Conservation (phyloP, 2,888 invertebrate species). For the Stenurella melanura region DNA sequence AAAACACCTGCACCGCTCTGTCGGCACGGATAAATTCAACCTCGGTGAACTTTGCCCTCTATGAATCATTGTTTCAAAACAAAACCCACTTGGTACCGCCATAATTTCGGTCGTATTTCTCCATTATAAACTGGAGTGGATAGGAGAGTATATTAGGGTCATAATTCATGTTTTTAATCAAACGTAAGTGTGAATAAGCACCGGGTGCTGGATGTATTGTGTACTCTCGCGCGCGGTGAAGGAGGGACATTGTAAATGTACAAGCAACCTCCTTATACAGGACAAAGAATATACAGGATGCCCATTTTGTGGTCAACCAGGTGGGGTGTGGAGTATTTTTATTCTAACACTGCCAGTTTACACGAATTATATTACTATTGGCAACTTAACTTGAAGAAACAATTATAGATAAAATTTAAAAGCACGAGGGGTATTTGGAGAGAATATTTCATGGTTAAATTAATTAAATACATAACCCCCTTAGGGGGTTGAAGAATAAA, state of each 20-base stretch:
- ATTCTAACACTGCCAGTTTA: too few species aligned
- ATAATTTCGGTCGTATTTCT: constrained; percentile 50
- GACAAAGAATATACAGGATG: too few species aligned
- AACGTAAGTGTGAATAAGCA: constrained; percentile 59
- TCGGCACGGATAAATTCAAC: constrained; percentile 24
- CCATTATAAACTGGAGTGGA: constrained; percentile 52
- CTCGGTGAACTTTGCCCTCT: constrained; percentile 42
- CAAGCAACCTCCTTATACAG: not conserved
- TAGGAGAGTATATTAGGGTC: constrained; percentile 49
- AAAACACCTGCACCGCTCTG: constrained; percentile 34
- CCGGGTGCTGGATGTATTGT: constrained; percentile 46
- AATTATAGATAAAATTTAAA: too few species aligned
- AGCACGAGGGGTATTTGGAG: too few species aligned
- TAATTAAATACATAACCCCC: too few species aligned
- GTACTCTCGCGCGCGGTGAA: constrained; percentile 15
- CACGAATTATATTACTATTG: too few species aligned
- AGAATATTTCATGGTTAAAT: too few species aligned
- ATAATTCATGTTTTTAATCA: constrained; percentile 60
- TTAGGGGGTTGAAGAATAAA: too few species aligned
- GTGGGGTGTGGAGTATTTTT: too few species aligned
- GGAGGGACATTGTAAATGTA: not conserved
- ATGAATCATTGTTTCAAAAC: constrained; percentile 44
- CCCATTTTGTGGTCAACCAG: too few species aligned
- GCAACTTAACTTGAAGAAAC: too few species aligned
- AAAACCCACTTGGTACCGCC: constrained; percentile 19